Conservation (phyloP, 2,888 invertebrate genomes). For the Melinopterus prodromus region DNA sequence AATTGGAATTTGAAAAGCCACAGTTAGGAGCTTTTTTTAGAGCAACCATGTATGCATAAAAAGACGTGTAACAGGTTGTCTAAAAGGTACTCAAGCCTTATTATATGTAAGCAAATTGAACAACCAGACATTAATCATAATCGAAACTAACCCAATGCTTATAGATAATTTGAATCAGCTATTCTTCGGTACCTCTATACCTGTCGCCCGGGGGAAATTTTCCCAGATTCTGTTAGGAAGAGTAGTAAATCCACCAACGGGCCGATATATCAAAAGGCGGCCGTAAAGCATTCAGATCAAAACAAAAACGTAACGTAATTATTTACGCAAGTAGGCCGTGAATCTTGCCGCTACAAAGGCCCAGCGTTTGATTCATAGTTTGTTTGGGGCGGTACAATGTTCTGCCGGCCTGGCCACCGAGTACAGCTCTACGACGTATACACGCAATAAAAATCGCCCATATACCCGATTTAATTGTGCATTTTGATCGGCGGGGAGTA, state of each 20-base stretch:
- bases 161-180: no score
- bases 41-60: no score
- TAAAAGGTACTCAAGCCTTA: no score
- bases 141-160: no score
- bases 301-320: conserved; percentile 36
- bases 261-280: conserved; percentile 32
- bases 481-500: conserved; percentile 6
- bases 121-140: no score
- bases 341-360: conserved; percentile 20
- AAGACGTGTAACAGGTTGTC: no score
- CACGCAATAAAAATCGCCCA: conserved; percentile 12
- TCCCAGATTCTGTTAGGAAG: neutral
- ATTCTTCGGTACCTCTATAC: neutral
- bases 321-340: conserved; percentile 31
- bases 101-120: no score
- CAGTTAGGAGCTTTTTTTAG: no score
- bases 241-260: neutral
- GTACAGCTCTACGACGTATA: conserved; percentile 16
- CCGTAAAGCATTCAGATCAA: conserved; percentile 37
- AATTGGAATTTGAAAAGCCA: no score
- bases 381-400: conserved; percentile 16
- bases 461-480: neutral
- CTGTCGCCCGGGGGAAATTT: neutral
- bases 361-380: conserved; percentile 21
- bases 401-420: neutral